Conservation (phyloP, 2,113 vertebrate species). For the Oncorhynchus tshawytscha region DNA sequence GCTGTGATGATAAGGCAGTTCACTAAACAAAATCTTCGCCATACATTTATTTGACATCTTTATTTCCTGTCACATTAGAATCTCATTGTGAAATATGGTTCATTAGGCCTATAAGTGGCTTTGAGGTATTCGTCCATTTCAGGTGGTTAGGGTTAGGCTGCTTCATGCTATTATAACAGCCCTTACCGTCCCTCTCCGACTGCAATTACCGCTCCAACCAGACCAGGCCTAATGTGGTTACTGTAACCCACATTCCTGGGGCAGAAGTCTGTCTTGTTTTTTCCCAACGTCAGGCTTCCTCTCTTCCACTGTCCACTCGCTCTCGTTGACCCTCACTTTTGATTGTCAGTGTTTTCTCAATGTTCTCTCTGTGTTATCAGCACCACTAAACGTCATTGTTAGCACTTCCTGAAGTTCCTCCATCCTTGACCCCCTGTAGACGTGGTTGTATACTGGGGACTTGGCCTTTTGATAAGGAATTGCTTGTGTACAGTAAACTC, state of each 20-base stretch:
- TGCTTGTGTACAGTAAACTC: constrained; percentile 67
- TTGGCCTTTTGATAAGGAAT: constrained; percentile 55
- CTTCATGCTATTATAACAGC: too few relatives aligned
- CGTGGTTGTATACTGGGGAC: constrained; percentile 20
- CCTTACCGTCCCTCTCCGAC: too few relatives aligned
- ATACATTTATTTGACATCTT: too few relatives aligned
- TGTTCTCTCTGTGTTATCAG: constrained; percentile 26
- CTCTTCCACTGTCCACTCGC: neutral
- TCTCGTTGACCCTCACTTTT: neutral
- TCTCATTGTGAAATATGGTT: constrained; percentile 41
- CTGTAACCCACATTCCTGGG: too few relatives aligned
- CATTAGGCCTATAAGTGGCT: constrained; percentile 33
- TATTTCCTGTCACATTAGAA: constrained; percentile 19
- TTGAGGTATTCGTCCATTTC: constrained; percentile 39
- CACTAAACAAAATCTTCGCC: too few relatives aligned
- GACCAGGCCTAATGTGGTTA: too few relatives aligned
- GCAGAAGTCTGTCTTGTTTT: too few relatives aligned
- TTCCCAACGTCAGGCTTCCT: too few relatives aligned
- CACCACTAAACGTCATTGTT: constrained; percentile 60
- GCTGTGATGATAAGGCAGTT: too few relatives aligned
- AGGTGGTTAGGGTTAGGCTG: constrained; percentile 41
- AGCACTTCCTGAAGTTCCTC: constrained; percentile 56
- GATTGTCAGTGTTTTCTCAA: neutral
- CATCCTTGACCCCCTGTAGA: constrained; percentile 49
- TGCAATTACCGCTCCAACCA: too few relatives aligned